Evolutionary conservation across 2,113 vertebrate species (phyloP), one percentile per base, ranked within the genome.

Genomic region (Cyrtonyx montezumae): DNA sequence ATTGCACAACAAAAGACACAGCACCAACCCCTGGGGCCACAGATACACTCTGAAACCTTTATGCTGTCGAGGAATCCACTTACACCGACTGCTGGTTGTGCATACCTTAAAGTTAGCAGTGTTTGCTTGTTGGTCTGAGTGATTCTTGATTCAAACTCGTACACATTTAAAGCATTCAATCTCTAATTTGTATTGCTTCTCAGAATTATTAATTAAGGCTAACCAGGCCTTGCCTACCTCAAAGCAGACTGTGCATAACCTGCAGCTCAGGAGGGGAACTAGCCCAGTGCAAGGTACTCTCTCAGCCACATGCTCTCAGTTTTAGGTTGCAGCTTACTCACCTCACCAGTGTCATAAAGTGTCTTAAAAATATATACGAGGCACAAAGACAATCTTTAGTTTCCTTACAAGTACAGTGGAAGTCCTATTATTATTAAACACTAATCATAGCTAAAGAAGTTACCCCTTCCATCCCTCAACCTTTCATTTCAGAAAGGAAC

Each of bases 1-100:
- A 96, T 97, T 96, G 96, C 96, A 97, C 96, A 82, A 93, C 96
- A 84, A 93, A 75, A 95, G 95, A 92, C 53, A 84, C 77, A 70
- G 8, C 77, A 84, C 51, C 68, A 84, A 13, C 59, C 82, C 89
- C 82, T 51, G 30, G 62, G 79, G 65, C 90, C 85, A 65, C 79
- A 79, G 82, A 46, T 34, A 40, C 32, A 75, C 34, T 84, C 79
- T 87, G 58, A 90, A 66, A 93, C 63, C 61, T 82, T 42, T 48
- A 42, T 8, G 13, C 79, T 89, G 88, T 92, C 86, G 78, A 93
- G 84, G 37, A 95, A 76, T 58, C 89, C 68, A 77, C 93, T 95
- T 73, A 95, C 49, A 81, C 26, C 46, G 8, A 48, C 79, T 87
- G 56, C 46, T 82, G 48, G 85, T 56, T 79, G 48, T 86, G 81